These are phyloP conservation scores for Leucophenga maculata DNA, from an alignment of 2,888 invertebrate genomes.

Conservation along the genomic window DNA sequence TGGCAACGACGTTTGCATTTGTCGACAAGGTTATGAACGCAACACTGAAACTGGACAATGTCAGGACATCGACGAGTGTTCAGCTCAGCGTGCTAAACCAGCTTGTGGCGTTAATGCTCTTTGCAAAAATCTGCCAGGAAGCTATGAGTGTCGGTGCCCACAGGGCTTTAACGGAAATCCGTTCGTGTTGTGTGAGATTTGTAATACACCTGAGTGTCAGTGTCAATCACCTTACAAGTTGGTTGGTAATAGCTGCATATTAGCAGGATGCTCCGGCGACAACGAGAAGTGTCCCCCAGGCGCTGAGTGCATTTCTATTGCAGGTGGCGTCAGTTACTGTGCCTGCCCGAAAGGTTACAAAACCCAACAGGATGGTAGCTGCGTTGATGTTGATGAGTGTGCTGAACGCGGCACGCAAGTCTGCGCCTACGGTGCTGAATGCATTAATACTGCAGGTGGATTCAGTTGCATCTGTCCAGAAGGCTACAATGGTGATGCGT, in stretches of 20 bases:
- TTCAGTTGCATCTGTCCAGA: slow-evolving; percentile 86
- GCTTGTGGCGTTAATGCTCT: slow-evolving; percentile 91
- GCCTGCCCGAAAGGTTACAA: slow-evolving; percentile 91
- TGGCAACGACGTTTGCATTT: slow-evolving; percentile 88
- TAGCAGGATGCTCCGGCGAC: slow-evolving; percentile 84
- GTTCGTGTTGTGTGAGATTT: slow-evolving; percentile 88
- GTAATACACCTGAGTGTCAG: slow-evolving; percentile 86
- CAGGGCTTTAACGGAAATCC: slow-evolving; percentile 92
- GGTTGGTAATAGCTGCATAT: slow-evolving; percentile 85
- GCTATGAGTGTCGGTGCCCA: slow-evolving; percentile 93
- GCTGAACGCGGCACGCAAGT: slow-evolving; percentile 79
- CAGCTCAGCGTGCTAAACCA: slow-evolving; percentile 80
- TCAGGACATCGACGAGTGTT: slow-evolving; percentile 90
- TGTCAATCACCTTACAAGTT: slow-evolving; percentile 91
- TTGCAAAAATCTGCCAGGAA: slow-evolving; percentile 93
- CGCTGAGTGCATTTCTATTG: slow-evolving; percentile 91
- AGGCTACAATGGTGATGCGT: slow-evolving; percentile 87
- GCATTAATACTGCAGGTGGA: slow-evolving; percentile 84
- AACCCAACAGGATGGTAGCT: slow-evolving; percentile 84
- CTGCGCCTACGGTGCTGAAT: slow-evolving; percentile 91
- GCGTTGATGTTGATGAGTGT: slow-evolving; percentile 88
- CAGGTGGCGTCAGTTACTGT: slow-evolving; percentile 92
- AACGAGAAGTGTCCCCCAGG: slow-evolving; percentile 87
- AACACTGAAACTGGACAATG: slow-evolving; percentile 83
- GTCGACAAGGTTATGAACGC: slow-evolving; percentile 88